Percentiles rank a stretch among this genome's conserved stretches.
Evolutionary conservation across 1,140 invertebrate species (phyloP).

Genomic region (Euborellia annulipes): DNA sequence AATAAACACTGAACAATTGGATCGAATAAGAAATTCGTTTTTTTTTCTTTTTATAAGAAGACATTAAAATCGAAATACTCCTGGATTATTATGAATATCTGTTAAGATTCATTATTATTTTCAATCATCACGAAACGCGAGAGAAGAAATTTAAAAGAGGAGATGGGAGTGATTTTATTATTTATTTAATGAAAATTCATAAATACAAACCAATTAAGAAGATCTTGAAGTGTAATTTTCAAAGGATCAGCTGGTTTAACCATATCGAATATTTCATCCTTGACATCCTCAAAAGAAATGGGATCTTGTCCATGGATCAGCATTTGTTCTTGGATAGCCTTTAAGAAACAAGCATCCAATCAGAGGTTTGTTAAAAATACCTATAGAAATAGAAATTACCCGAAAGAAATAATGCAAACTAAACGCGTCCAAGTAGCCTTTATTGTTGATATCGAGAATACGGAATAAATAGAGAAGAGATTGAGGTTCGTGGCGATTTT

Average conservation of each 20-base stretch:
- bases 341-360: conserved; percentile 18
- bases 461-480: conserved; percentile 83
- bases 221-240: conserved; percentile 76
- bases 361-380: no score
- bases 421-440: conserved; percentile 79
- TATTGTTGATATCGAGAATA: conserved; percentile 78
- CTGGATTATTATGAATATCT: no score
- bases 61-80: no score
- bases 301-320: conserved; percentile 65
- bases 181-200: no score
- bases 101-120: no score
- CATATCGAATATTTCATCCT: conserved; percentile 98
- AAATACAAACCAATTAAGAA: conserved; percentile 39
- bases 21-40: no score
- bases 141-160: no score
- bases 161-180: no score
- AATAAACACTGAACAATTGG: no score
- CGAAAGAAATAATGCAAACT: conserved; percentile 87
- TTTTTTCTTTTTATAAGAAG: no score
- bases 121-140: no score
- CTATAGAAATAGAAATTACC: conserved; percentile 33
- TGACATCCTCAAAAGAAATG: conserved; percentile 84
- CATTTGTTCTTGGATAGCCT: conserved; percentile 85
- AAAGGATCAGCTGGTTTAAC: conserved; percentile 72
- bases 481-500: conserved; percentile 83